A percentile compares a stretch with the other conserved stretches of the same genome.
Conservation (phyloP, 2,888 invertebrate species). For the Dynastes maya region DNA sequence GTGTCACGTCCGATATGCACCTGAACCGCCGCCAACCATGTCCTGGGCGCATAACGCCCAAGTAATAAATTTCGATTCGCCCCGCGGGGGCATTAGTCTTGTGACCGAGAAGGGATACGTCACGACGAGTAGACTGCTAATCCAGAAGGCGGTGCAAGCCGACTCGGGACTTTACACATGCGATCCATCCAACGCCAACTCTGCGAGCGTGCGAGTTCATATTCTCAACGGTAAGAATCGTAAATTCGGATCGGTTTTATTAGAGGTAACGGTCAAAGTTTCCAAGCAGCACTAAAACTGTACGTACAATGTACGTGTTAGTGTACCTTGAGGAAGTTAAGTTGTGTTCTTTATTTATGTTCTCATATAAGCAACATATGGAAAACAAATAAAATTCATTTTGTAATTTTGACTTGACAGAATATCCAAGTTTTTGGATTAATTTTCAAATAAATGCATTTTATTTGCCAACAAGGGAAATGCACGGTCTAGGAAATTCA, state of each 20-base stretch:
- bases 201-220: constrained; percentile 86
- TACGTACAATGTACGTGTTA: neutral
- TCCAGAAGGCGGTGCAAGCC: constrained; percentile 84
- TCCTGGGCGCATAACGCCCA: constrained; percentile 88
- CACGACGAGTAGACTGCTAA: constrained; percentile 87
- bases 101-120: constrained; percentile 89
- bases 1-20: constrained; percentile 87
- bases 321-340: no score
- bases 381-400: no score
- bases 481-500: no score
- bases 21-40: constrained; percentile 88
- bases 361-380: no score
- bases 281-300: neutral
- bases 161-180: constrained; percentile 91
- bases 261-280: constrained; percentile 1
- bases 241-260: constrained; percentile 39
- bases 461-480: no score
- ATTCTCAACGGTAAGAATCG: constrained; percentile 85
- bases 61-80: constrained; percentile 93
- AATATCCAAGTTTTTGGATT: no score
- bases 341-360: no score
- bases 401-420: no score
- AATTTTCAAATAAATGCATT: no score
- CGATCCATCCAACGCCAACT: constrained; percentile 87
- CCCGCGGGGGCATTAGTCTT: constrained; percentile 89